Percentiles rank a stretch among this genome's conserved stretches.
Conservation (phyloP, 1,140 invertebrate genomes). For the Panagrolaimus sp. region DNA sequence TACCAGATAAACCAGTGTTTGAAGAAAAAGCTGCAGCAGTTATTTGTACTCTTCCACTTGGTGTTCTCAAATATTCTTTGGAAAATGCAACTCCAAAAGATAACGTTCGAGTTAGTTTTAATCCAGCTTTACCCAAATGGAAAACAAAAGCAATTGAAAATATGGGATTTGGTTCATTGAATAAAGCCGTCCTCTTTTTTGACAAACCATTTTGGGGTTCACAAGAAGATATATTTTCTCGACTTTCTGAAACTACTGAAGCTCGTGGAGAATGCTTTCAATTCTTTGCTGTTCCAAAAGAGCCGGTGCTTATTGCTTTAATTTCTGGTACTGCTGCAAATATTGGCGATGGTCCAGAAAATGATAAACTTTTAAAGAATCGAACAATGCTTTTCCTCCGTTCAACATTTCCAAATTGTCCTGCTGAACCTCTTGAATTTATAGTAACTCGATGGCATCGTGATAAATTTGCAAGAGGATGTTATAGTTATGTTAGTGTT, state of each 20-base stretch:
- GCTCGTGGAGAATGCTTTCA: slow-evolving; percentile 35
- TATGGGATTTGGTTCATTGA: slow-evolving; percentile 30
- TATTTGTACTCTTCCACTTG: slow-evolving; percentile 87
- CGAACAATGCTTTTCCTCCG: not conserved
- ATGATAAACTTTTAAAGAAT: slow-evolving; percentile 7
- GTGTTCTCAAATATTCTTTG: slow-evolving; percentile 79
- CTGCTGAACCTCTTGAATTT: slow-evolving; percentile 20
- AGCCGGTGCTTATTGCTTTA: slow-evolving; percentile 26
- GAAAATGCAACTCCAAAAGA: not conserved
- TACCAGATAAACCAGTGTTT: slow-evolving; percentile 62
- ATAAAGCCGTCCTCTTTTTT: slow-evolving; percentile 31
- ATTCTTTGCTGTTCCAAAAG: slow-evolving; percentile 30
- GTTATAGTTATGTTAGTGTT: slow-evolving; percentile 31
- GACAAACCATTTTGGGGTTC: slow-evolving; percentile 35
- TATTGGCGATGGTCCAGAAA: slow-evolving; percentile 11
- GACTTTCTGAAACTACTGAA: slow-evolving; percentile 34
- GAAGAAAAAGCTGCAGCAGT: slow-evolving; percentile 73
- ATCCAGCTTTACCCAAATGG: slow-evolving; percentile 32
- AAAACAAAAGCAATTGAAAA: slow-evolving; percentile 33
- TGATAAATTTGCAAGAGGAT: slow-evolving; percentile 27
- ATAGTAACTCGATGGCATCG: slow-evolving; percentile 31
- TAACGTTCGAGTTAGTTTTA: slow-evolving; percentile 20
- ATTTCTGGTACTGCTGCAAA: slow-evolving; percentile 30
- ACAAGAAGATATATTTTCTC: slow-evolving; percentile 18
- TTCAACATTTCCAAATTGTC: slow-evolving; percentile 18